These are phyloP conservation scores for Onychostruthus taczanowskii DNA, from an alignment of 2,113 vertebrate genomes.

Conservation along the genomic window DNA sequence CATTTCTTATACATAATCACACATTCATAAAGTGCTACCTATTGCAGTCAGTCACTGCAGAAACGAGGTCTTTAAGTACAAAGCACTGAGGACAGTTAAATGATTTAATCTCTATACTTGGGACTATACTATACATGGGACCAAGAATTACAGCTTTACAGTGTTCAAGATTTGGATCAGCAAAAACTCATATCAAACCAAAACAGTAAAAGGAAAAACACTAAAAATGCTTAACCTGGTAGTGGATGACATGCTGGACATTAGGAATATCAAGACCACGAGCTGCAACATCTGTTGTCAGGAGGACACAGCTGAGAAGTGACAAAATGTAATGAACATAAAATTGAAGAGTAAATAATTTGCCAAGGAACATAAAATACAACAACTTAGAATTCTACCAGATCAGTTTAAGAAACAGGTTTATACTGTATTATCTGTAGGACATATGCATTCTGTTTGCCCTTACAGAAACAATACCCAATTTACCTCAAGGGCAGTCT, in stretches of 20 bases:
- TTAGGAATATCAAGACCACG: conserved; percentile 95
- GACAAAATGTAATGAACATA: conserved; percentile 35
- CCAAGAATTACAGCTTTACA: neutral
- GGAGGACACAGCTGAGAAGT: conserved; percentile 84
- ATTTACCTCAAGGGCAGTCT: neutral
- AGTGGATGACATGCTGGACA: conserved; percentile 95
- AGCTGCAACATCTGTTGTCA: conserved; percentile 96
- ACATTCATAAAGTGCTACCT: neutral
- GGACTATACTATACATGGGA: neutral
- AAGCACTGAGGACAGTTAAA: neutral
- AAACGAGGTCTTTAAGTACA: neutral
- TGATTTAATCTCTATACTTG: accelerated
- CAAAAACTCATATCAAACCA: neutral
- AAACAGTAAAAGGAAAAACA: neutral
- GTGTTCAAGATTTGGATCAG: neutral
- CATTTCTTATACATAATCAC: neutral
- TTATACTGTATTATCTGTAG: neutral
- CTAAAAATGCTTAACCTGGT: conserved; percentile 81
- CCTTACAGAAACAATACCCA: neutral
- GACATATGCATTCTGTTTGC: neutral
- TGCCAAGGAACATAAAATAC: neutral
- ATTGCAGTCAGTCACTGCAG: neutral
- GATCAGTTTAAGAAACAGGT: neutral
- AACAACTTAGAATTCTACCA: neutral
- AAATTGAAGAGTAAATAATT: conserved; percentile 1